phyloP scores from a whole-genome alignment of 2,888 invertebrate species.

The Spodoptera littoralis region DNA sequence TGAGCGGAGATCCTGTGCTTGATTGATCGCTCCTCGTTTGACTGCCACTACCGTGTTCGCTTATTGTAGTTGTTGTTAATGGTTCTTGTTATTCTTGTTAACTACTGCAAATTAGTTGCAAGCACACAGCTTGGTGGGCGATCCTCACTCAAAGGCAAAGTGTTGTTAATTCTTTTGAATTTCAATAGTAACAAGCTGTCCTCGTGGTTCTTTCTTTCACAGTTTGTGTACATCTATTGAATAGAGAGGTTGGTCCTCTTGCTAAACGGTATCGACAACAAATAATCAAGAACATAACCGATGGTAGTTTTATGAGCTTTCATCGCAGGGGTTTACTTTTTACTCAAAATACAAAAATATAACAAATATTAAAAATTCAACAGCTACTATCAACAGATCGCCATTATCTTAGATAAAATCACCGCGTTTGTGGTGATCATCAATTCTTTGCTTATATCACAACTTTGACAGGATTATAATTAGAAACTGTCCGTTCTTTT shows the following conservation, averaged over 20 bases:
- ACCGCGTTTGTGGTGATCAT: slow-evolving; percentile 82
- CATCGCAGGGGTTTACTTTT: slow-evolving; percentile 45
- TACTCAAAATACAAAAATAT: slow-evolving; percentile 68
- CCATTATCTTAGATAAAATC: slow-evolving; percentile 83
- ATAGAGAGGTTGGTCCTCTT: slow-evolving; percentile 11
- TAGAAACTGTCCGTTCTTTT: slow-evolving; percentile 87
- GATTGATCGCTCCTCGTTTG: slow-evolving; percentile 74
- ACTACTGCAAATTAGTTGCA: slow-evolving; percentile 50
- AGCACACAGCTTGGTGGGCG: slow-evolving; percentile 24
- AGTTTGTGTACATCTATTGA: slow-evolving; percentile 8
- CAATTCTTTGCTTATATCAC: slow-evolving; percentile 85
- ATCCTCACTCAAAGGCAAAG: slow-evolving; percentile 1
- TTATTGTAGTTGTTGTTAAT: slow-evolving; percentile 61
- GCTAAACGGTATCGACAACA: slow-evolving; percentile 26
- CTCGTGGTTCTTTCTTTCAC: neutral
- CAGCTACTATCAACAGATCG: slow-evolving; percentile 81
- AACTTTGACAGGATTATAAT: slow-evolving; percentile 89
- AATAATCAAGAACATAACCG: slow-evolving; percentile 36
- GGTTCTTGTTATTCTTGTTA: slow-evolving; percentile 57
- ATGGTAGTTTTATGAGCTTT: slow-evolving; percentile 49
- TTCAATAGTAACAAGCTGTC: too few relatives aligned
- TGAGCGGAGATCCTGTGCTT: slow-evolving; percentile 85
- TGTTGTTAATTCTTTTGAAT: neutral
- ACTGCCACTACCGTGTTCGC: slow-evolving; percentile 55
- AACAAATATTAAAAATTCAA: slow-evolving; percentile 73